Evolutionary conservation across 2,888 invertebrate species (phyloP), one percentile per base, ranked within the genome.

Genomic region (Drosophila percnosoma): DNA sequence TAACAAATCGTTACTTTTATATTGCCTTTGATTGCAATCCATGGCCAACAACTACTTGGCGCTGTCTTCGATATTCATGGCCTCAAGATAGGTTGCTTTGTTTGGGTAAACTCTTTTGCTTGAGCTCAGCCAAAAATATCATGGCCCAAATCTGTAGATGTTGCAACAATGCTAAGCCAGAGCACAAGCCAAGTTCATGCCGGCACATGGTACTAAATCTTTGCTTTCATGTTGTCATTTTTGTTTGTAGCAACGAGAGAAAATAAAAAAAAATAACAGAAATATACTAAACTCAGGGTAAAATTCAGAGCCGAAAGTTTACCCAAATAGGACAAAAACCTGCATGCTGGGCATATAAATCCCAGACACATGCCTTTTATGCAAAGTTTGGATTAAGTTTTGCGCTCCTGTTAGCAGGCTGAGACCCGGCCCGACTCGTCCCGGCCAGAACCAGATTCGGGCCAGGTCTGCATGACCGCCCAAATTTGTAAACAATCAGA

Each of bases 301-400:
- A 42, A 24, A 57, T 10, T 42, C 31, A 31, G 40, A 31, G 71
- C 71, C 57, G 64, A 74, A 88, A 82, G 72, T 88, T 83, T 82
- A 58, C 62, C 68, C 71, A 65, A 70, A 73, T 55, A 68, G 60
- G 53, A 81, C 59, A 71, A 68, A 80, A 58, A 64, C 78, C 80
- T 73, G 76, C 72, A 85, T 59, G 73, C 72, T 80, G 57, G 68
- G 72, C 68, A 76, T 83, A 82, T 82, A 86, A 86, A 82, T 82
- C 86, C 80, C 78, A 80, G 75, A 73, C 86, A 82, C 80, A 86
- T 86, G 88, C 82, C 83, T 82, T 72, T 82, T 88, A 86, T 86
- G 85, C 88, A 86, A 88, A 86, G 84, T 86, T 86, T 83, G 87
- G 82, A 86, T 86, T 88, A 86, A 86, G 88, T 86, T 86, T 83